phyloP scores from a whole-genome alignment of 2,113 vertebrate genomes.

The Carassius gibelio region DNA sequence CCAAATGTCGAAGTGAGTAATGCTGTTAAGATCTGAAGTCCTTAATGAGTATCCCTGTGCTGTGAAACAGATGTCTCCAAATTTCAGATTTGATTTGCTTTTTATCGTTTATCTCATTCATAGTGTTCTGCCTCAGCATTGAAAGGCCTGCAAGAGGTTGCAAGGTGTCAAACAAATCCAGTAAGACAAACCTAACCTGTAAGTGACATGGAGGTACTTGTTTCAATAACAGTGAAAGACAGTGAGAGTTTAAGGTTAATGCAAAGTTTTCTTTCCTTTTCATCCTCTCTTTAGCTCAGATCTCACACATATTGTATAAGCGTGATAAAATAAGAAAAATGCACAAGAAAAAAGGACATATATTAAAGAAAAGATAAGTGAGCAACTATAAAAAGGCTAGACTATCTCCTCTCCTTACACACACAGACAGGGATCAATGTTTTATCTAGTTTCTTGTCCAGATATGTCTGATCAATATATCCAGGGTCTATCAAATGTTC shows the following conservation, averaged over 20 bases:
- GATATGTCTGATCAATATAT: slow-evolving; percentile 48
- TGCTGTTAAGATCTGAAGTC: slow-evolving; percentile 42
- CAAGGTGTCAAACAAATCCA: slow-evolving; percentile 34
- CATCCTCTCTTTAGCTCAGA: not conserved
- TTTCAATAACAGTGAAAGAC: slow-evolving; percentile 43
- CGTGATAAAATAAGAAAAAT: not conserved
- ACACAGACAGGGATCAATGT: slow-evolving; percentile 12
- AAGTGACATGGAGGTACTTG: slow-evolving; percentile 30
- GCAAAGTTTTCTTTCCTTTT: not conserved
- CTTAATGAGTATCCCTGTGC: slow-evolving; percentile 65
- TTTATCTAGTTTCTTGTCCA: slow-evolving; percentile 44
- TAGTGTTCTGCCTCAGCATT: not conserved
- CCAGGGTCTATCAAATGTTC: slow-evolving; percentile 17
- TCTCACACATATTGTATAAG: not conserved
- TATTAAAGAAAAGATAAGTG: slow-evolving; percentile 24
- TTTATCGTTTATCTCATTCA: slow-evolving; percentile 62
- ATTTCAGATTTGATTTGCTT: slow-evolving; percentile 65
- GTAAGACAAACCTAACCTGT: slow-evolving; percentile 1
- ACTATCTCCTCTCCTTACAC: slow-evolving; percentile 39
- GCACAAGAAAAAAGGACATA: not conserved
- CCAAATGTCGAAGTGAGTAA: not conserved
- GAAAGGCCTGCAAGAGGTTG: slow-evolving; percentile 3
- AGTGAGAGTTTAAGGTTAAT: slow-evolving; percentile 16
- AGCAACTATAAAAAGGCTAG: slow-evolving; percentile 26
- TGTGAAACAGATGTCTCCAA: slow-evolving; percentile 65